phyloP scores from a whole-genome alignment of 2,888 invertebrate genomes.

The Polylopha cassiicola region DNA sequence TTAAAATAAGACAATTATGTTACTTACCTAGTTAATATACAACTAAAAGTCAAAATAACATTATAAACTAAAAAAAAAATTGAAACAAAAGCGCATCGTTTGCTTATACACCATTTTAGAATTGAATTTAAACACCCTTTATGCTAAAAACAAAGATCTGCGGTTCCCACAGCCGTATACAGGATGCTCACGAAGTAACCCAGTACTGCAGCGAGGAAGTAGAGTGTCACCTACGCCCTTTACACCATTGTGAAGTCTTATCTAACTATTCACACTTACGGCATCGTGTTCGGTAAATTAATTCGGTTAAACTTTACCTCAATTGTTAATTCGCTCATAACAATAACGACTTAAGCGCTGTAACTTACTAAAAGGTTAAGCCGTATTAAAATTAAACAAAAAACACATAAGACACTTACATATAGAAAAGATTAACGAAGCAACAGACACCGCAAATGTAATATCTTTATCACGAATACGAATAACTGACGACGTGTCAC shows the following conservation, averaged over 20 bases:
- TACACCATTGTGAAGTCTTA: slow-evolving; percentile 46
- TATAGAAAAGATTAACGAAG: slow-evolving; percentile 35
- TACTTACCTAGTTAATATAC: too few relatives aligned
- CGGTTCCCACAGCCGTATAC: slow-evolving; percentile 72
- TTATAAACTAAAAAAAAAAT: not conserved
- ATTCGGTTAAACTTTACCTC: not conserved
- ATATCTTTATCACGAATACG: slow-evolving; percentile 49
- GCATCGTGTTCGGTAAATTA: slow-evolving; percentile 29
- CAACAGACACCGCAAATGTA: slow-evolving; percentile 26
- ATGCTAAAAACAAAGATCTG: slow-evolving; percentile 52
- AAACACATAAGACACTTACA: slow-evolving; percentile 11
- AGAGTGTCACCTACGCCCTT: slow-evolving; percentile 71
- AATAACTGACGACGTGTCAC: slow-evolving; percentile 31
- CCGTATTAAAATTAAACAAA: slow-evolving; percentile 15
- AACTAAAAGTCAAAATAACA: not conserved
- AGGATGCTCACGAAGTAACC: slow-evolving; percentile 71
- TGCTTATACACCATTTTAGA: too few relatives aligned
- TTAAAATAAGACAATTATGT: too few relatives aligned
- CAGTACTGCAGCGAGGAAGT: slow-evolving; percentile 67
- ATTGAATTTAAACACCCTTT: slow-evolving; percentile 40
- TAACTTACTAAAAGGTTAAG: slow-evolving; percentile 11
- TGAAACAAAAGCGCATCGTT: too few relatives aligned
- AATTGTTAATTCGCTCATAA: too few relatives aligned
- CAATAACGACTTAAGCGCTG: too few relatives aligned
- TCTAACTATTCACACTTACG: slow-evolving; percentile 47